Conservation (phyloP, 1,140 invertebrate species). For the Platorchestia sp. region DNA sequence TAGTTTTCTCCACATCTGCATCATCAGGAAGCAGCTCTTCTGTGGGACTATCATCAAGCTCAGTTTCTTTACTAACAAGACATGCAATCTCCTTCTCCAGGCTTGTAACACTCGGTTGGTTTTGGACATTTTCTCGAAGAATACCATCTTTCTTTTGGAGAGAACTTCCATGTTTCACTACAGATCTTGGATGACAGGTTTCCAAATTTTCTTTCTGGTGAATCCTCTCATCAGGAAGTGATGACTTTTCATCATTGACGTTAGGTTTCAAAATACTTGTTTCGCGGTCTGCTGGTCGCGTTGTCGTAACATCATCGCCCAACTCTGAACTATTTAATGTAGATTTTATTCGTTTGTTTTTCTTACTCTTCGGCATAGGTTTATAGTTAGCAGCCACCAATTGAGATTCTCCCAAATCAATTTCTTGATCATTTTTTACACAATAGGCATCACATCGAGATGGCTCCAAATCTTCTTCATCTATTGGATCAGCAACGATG, state of each 20-base stretch:
- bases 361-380: neutral
- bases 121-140: neutral
- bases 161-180: neutral
- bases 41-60: neutral
- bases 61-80: neutral
- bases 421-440: neutral
- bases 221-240: neutral
- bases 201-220: neutral
- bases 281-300: neutral
- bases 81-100: neutral
- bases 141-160: neutral
- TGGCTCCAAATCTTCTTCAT: neutral
- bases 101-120: neutral
- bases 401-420: neutral
- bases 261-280: neutral
- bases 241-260: neutral
- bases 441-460: neutral
- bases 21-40: neutral
- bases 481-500: constrained; percentile 19
- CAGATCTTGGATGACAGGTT: neutral
- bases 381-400: neutral
- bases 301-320: neutral
- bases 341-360: neutral
- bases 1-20: neutral
- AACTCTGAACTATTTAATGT: neutral